Evolutionary conservation across 2,888 invertebrate species (phyloP), one percentile per base, ranked within the genome.

Genomic region (Anthrax anthrax): DNA sequence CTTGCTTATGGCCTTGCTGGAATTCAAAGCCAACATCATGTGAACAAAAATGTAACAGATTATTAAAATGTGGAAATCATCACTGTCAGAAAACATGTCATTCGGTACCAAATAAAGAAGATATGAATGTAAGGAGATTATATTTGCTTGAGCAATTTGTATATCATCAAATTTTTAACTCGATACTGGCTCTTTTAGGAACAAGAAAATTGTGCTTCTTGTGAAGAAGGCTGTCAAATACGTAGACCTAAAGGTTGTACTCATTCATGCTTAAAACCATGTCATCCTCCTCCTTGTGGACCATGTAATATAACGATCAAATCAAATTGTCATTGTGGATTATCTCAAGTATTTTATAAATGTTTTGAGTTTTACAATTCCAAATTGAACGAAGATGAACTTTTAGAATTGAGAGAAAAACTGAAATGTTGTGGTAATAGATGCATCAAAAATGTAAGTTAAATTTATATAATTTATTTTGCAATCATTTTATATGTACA

Each of bases 251-350:
- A 70, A 12, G 86, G 79, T 38, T 92, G 92, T 61, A 69, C 67
- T 2, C 92, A 92, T 64, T 69, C 71, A 23, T 92, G 91, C 62
- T 73, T 72, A 52, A 73, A 70, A 44, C 67, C 72, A 0, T 88
- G 87, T 57, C 87, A 87, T 65, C 76, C 80, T 2, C 80, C 80
- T 0, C 69, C 72, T 0, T 95, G 94, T 59, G 76, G 77, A 1
- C 78, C 81, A 0, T 95, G 95, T 62, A 75, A 74, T 39, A 73
- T 77, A 46, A 71, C 78, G 54, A 72, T 86, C 23, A 73, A 81
- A 57, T 62, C 81, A 42, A 72, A 77, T 34, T 95, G 95, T 56
- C 87, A 92, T 61, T 95, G 95, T 60, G 80, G 80, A 0, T 70
- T 88, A 6, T 80, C 80, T 45, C 80, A 83, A 52, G 70, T 85